phyloP scores from a whole-genome alignment of 2,888 invertebrate species.

The Melikaiella ostensackeni region DNA sequence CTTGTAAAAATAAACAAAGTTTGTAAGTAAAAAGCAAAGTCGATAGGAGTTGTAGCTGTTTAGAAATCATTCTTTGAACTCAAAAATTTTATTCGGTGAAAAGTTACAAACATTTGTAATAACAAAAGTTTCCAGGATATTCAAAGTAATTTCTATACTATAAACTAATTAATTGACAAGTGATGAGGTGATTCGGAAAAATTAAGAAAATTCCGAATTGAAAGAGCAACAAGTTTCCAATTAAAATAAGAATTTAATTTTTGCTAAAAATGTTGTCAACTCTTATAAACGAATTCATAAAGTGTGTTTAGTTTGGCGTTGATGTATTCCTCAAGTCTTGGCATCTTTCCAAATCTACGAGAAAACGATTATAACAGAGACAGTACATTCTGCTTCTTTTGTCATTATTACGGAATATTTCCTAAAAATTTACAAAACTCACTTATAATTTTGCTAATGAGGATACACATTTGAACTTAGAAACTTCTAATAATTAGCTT shows the following conservation, averaged over 20 bases:
- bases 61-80: too few relatives aligned
- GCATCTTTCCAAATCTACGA: constrained; percentile 21
- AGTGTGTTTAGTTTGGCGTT: constrained; percentile 28
- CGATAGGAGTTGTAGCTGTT: too few relatives aligned
- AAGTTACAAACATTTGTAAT: too few relatives aligned
- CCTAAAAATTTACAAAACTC: constrained; percentile 31
- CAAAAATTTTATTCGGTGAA: too few relatives aligned
- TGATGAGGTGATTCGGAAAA: not conserved
- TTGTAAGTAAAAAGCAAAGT: too few relatives aligned
- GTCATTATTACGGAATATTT: constrained; percentile 8
- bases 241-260: constrained; percentile 38
- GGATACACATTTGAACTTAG: constrained; percentile 14
- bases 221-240: constrained; percentile 12
- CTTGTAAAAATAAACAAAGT: too few relatives aligned
- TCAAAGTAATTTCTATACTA: not conserved
- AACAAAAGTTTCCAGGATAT: too few relatives aligned
- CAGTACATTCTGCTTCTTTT: constrained; percentile 4
- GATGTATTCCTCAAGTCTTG: not conserved
- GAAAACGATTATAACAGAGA: constrained; percentile 27
- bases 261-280: constrained; percentile 31
- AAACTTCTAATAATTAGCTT: constrained; percentile 22
- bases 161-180: not conserved
- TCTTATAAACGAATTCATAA: constrained; percentile 20
- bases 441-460: constrained; percentile 19
- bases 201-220: not conserved